phyloP scores from a whole-genome alignment of 2,888 invertebrate species.

The Lasioglossum marginatum region DNA sequence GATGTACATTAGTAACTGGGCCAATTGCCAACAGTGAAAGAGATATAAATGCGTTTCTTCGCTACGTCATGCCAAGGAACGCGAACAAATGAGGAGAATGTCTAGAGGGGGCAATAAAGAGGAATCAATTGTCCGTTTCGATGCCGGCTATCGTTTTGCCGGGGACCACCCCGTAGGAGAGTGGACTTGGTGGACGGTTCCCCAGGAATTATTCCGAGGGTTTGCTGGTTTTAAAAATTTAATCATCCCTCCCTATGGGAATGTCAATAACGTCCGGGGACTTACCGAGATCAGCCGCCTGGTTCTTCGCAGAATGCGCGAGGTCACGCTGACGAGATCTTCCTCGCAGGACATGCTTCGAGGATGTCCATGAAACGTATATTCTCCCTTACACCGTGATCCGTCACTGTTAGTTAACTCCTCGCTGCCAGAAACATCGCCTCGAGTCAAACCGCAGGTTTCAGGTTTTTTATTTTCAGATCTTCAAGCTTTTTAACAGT shows the following conservation, averaged over 20 bases:
- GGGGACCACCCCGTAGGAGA: background rate
- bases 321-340: conserved; percentile 42
- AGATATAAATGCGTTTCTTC: conserved; percentile 35
- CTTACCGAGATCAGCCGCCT: conserved; percentile 67
- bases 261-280: conserved; percentile 17
- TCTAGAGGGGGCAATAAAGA: conserved; percentile 34
- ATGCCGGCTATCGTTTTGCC: background rate
- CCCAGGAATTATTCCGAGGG: conserved; percentile 9
- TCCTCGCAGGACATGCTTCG: conserved; percentile 60
- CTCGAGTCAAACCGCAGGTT: background rate
- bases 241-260: background rate
- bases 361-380: background rate
- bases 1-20: conserved; percentile 61
- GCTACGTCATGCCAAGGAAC: conserved; percentile 38
- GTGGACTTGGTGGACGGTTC: conserved; percentile 4
- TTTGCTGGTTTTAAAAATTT: conserved; percentile 13
- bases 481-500: too few species aligned
- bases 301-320: conserved; percentile 54
- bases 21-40: conserved; percentile 61
- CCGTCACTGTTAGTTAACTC: background rate
- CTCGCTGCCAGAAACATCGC: background rate
- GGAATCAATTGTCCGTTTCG: conserved; percentile 52
- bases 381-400: background rate
- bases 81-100: conserved; percentile 35
- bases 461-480: background rate